phyloP scores from a whole-genome alignment of 2,113 vertebrate genomes.

The Symphodus melops region DNA sequence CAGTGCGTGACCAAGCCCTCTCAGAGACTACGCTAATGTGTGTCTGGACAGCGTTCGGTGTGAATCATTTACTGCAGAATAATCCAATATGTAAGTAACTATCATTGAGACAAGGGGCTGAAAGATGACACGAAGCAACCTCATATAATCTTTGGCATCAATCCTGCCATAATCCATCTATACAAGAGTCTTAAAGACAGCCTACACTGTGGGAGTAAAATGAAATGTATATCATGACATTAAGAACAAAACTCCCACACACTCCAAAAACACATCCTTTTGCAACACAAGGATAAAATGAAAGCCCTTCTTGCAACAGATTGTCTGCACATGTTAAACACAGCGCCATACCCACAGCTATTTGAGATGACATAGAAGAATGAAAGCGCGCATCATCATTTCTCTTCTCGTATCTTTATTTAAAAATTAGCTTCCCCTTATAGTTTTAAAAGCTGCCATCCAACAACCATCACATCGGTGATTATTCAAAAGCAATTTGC shows the following conservation, averaged over 20 bases:
- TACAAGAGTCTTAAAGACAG: constrained; percentile 35
- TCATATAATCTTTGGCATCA: constrained; percentile 69
- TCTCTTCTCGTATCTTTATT: background rate
- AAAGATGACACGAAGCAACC: constrained; percentile 13
- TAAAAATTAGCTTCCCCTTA: background rate
- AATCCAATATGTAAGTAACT: background rate
- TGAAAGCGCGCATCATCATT: no score
- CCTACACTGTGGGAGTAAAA: constrained; percentile 20
- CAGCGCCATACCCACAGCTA: background rate
- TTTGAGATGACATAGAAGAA: no score
- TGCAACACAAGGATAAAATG: background rate
- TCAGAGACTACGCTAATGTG: background rate
- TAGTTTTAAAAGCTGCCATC: background rate
- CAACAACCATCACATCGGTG: background rate
- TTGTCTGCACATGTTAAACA: background rate
- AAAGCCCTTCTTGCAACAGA: constrained; percentile 16
- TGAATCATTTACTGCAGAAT: constrained; percentile 18
- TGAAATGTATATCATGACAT: constrained; percentile 11
- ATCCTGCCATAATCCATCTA: constrained; percentile 66
- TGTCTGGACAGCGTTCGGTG: background rate
- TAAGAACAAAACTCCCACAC: background rate
- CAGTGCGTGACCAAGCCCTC: background rate
- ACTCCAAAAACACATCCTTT: rapidly evolving
- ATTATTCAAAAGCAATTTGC: constrained; percentile 7
- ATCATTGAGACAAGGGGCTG: background rate